These are phyloP conservation scores for Sisyra terminalis DNA, from an alignment of 2,888 invertebrate genomes.

Conservation along the genomic window DNA sequence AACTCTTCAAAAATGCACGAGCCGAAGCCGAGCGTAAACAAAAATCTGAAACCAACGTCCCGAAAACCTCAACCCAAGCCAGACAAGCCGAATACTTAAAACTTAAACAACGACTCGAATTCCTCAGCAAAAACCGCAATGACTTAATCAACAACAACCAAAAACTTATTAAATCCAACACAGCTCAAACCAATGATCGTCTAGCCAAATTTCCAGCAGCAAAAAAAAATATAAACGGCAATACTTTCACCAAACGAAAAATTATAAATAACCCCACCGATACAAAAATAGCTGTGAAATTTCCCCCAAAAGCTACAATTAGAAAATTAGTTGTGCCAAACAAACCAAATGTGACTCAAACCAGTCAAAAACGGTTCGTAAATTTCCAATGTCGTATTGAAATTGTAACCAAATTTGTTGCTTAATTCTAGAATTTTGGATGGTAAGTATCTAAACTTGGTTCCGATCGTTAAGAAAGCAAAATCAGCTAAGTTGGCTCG, in stretches of 20 bases:
- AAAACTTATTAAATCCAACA: no score
- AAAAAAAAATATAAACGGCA: no score
- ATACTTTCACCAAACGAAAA: no score
- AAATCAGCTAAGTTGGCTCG: constrained; percentile 21
- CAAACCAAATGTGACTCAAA: no score
- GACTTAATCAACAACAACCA: no score
- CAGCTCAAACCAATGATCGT: no score
- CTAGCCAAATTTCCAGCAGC: no score
- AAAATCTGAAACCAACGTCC: constrained; percentile 2
- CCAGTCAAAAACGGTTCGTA: no score
- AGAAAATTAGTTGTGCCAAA: neutral
- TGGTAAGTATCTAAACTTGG: constrained; percentile 25
- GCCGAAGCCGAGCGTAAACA: constrained; percentile 19
- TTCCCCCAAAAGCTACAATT: neutral
- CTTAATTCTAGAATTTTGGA: constrained; percentile 15
- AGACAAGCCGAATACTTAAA: constrained; percentile 25
- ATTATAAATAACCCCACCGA: neutral
- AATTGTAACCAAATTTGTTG: no score
- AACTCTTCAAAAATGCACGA: constrained; percentile 24
- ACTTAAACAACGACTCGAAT: constrained; percentile 16
- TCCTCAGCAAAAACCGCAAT: neutral
- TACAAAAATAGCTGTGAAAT: neutral
- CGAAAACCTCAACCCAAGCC: constrained; percentile 17
- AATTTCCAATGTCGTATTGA: no score
- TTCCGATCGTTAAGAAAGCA: constrained; percentile 22